Percentiles rank a stretch among this genome's conserved stretches.
These are phyloP conservation scores for Pararge aegeria DNA, from an alignment of 1,140 invertebrate genomes.

Conservation along the genomic window DNA sequence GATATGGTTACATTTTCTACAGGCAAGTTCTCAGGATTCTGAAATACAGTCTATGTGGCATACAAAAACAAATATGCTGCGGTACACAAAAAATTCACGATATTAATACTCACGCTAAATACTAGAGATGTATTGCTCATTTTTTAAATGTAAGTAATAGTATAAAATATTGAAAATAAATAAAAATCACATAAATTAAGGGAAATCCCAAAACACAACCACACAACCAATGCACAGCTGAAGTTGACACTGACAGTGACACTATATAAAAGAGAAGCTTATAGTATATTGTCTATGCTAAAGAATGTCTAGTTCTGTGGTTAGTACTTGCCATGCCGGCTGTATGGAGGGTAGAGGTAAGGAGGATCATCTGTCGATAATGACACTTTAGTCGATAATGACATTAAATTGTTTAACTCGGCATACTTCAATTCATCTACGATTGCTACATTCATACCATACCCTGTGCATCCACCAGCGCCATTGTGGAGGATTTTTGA, in stretches of 20 bases:
- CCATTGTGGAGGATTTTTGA: too few relatives aligned
- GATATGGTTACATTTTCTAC: slow-evolving; percentile 58
- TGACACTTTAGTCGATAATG: too few relatives aligned
- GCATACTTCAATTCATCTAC: too few relatives aligned
- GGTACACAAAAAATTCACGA: not conserved
- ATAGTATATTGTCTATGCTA: too few relatives aligned
- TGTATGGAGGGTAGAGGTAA: too few relatives aligned
- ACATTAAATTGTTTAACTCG: too few relatives aligned
- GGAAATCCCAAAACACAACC: not conserved
- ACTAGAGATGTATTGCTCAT: slow-evolving; percentile 16
- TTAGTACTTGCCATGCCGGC: too few relatives aligned
- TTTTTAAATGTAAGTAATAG: slow-evolving; percentile 1
- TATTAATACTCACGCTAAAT: slow-evolving; percentile 15
- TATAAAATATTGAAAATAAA: not conserved
- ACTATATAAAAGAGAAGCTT: too few relatives aligned
- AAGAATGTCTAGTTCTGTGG: too few relatives aligned
- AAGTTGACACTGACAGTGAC: not conserved
- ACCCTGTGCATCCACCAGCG: too few relatives aligned
- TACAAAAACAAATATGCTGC: not conserved
- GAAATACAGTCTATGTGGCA: slow-evolving; percentile 37
- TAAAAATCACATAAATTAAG: slow-evolving; percentile 3
- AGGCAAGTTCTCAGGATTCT: slow-evolving; percentile 71
- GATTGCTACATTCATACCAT: too few relatives aligned
- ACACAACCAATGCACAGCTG: not conserved
- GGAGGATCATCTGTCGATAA: too few relatives aligned